Conservation (phyloP, 2,797 vertebrate genomes). For the Syngnathus acus region DNA sequence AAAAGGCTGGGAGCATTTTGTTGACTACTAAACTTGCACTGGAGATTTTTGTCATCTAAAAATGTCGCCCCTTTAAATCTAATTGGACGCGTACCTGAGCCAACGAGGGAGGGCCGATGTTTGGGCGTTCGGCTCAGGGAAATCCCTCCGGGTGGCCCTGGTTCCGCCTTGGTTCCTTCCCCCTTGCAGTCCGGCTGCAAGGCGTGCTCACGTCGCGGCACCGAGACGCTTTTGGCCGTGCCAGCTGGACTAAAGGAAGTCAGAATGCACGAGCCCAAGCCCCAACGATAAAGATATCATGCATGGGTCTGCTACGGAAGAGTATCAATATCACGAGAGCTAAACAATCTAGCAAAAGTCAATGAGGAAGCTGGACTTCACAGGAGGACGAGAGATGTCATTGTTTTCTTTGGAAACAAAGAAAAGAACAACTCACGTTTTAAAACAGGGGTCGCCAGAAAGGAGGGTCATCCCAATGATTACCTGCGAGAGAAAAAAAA, state of each 20-base stretch:
- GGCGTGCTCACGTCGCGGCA: slow-evolving; percentile 82
- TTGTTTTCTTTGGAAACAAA: neutral
- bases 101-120: slow-evolving; percentile 75
- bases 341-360: too few relatives aligned
- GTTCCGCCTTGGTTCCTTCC: slow-evolving; percentile 73
- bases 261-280: neutral
- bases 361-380: too few relatives aligned
- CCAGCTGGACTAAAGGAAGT: slow-evolving; percentile 74
- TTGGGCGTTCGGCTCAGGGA: slow-evolving; percentile 73
- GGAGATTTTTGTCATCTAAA: too few relatives aligned
- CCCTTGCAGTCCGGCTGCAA: slow-evolving; percentile 95
- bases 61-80: too few relatives aligned
- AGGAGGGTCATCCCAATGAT: slow-evolving; percentile 93
- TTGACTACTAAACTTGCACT: too few relatives aligned
- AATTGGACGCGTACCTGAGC: slow-evolving; percentile 73
- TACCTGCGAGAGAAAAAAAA: slow-evolving; percentile 68
- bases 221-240: slow-evolving; percentile 85
- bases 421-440: slow-evolving; percentile 79
- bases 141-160: slow-evolving; percentile 52
- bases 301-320: too few relatives aligned
- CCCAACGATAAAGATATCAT: too few relatives aligned
- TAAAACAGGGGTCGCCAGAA: slow-evolving; percentile 95
- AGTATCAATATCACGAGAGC: too few relatives aligned
- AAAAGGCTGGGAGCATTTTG: too few relatives aligned
- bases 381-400: too few relatives aligned